Percentiles rank a stretch among this genome's conserved stretches.
Conservation (phyloP, 2,797 vertebrate species). For the Yasuhikotakia modesta region DNA sequence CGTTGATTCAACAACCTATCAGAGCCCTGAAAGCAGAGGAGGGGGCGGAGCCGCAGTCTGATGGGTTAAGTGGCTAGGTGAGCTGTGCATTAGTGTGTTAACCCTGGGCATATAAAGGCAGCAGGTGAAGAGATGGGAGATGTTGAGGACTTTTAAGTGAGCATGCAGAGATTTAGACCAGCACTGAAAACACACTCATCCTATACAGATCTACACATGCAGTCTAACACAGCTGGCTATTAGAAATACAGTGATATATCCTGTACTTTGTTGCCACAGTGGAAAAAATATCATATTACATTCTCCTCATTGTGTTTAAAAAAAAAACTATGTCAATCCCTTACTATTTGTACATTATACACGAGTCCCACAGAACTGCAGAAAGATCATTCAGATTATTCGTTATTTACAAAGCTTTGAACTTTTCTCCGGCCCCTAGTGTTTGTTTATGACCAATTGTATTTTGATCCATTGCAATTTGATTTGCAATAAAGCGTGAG, state of each 20-base stretch:
- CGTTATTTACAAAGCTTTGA: neutral
- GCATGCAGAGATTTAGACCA: slow-evolving; percentile 51
- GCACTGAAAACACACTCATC: slow-evolving; percentile 36
- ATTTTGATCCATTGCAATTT: neutral
- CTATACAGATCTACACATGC: slow-evolving; percentile 25
- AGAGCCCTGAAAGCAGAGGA: slow-evolving; percentile 34
- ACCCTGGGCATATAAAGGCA: slow-evolving; percentile 56
- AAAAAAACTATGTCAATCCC: slow-evolving; percentile 25
- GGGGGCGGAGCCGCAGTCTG: slow-evolving; percentile 27
- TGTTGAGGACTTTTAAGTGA: slow-evolving; percentile 53
- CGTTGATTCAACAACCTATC: slow-evolving; percentile 38
- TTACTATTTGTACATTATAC: slow-evolving; percentile 6
- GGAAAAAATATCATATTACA: no score
- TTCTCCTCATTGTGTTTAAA: neutral
- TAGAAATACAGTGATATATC: slow-evolving; percentile 37
- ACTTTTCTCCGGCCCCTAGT: neutral
- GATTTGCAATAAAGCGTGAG: neutral
- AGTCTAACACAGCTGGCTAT: slow-evolving; percentile 53
- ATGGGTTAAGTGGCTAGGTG: slow-evolving; percentile 47
- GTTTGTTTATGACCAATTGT: neutral
- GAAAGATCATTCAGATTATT: neutral
- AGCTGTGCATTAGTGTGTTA: slow-evolving; percentile 40
- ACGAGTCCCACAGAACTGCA: neutral
- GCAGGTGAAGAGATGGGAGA: slow-evolving; percentile 51
- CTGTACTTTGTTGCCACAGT: slow-evolving; percentile 12